Base-by-base conservation (phyloP, 2,797 vertebrate species). In the Poliocrania exsul region DNA sequence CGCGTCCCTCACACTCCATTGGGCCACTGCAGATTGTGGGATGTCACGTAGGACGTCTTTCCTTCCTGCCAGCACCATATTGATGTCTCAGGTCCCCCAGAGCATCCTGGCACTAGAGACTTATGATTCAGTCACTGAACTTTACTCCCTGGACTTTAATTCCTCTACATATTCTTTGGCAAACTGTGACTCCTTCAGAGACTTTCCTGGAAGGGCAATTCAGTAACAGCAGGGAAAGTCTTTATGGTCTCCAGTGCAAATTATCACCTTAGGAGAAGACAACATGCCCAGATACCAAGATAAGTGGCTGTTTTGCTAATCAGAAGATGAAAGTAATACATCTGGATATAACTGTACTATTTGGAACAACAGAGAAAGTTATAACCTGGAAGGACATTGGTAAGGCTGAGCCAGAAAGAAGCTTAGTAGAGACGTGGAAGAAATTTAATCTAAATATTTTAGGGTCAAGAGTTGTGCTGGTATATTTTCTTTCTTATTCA, bases 1-100 rank as follows among this genome's bases (percentile, higher is more conserved):
- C 44, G 11, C 0, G 0, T 46, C 26, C 7, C 46, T 33, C 25
- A 5, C 1, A 0, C 31, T 37, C 14, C 29, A 9, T 6, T 47
- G 56, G 80, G 37, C 47, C 56, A 0, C 61, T 46, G 9, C 47
- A 51, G 62, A 9, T 38, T 10, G 11, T 16, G 25, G 19, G 11
- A 12, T 61, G 47, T 65, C 54, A 35, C 5, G 28, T 4, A 16
- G 14, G 23, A 46, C 38, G 8, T 23, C 16, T 57, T 65, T 72
- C 29, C 42, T 23, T 6, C 18, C 66, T 89, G 62, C 64, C 58
- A 50, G 18, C 26, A 46, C 53, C 38, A 10, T 40, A 26, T 4
- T 1, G 0, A 15, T 6, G 25, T 31, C 50, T 37, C 46, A 28
- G 18, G 35, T 71, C 11, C 18, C 37, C 42, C 81, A 16, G 35